Percentiles rank a stretch among this genome's conserved stretches.
Conservation (phyloP, 2,113 vertebrate genomes). For the Conger conger region DNA sequence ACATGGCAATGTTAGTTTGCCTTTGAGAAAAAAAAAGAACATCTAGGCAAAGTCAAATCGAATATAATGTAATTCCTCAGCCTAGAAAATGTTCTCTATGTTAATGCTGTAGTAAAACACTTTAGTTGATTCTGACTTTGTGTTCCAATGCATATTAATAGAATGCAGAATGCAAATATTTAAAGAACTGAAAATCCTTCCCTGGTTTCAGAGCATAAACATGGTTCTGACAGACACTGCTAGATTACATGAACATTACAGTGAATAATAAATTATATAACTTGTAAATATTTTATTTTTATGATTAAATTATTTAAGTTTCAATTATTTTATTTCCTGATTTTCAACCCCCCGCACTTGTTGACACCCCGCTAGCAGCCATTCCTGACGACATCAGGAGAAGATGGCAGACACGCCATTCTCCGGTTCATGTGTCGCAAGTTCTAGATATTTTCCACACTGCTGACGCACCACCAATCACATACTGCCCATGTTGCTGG, state of each 20-base stretch:
- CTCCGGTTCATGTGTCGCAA: too few species aligned
- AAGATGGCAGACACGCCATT: too few species aligned
- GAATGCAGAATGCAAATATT: not conserved
- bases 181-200: not conserved
- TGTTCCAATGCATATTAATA: not conserved
- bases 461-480: too few species aligned
- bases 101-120: not conserved
- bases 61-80: not conserved
- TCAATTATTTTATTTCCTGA: too few species aligned
- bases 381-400: too few species aligned
- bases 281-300: too few species aligned
- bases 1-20: not conserved
- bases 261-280: conserved; percentile 9
- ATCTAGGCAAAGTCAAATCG: not conserved
- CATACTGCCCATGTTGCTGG: too few species aligned
- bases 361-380: too few species aligned
- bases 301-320: too few species aligned
- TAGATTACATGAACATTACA: not conserved
- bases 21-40: not conserved
- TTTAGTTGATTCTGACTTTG: not conserved
- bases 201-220: not conserved
- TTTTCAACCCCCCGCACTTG: too few species aligned
- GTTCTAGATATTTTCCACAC: too few species aligned
- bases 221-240: not conserved
- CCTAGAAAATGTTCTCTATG: not conserved